A percentile compares a stretch with the other conserved stretches of the same genome.
Conservation (phyloP, 2,888 invertebrate genomes). For the Leptinotarsa rubiginosa region DNA sequence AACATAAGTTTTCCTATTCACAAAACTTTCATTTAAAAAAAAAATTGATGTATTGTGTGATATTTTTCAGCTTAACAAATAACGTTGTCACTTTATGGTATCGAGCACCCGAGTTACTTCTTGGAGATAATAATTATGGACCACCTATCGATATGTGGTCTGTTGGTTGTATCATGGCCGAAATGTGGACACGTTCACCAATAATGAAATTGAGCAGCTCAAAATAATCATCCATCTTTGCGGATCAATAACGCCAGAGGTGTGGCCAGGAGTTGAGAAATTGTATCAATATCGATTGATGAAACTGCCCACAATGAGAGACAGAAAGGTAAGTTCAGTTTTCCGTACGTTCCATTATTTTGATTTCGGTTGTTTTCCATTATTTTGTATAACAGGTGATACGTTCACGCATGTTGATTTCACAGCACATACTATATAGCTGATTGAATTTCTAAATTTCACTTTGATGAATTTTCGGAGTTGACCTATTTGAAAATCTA, state of each 20-base stretch:
- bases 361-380: too few relatives aligned
- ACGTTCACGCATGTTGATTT: too few relatives aligned
- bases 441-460: too few relatives aligned
- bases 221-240: conserved; percentile 95
- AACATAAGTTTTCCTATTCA: too few relatives aligned
- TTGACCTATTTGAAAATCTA: too few relatives aligned
- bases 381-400: too few relatives aligned
- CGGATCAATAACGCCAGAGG: conserved; percentile 92
- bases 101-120: conserved; percentile 76
- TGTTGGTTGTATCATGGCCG: conserved; percentile 99
- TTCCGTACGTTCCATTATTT: neutral
- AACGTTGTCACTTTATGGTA: conserved; percentile 98
- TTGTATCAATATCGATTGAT: conserved; percentile 89
- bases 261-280: conserved; percentile 94
- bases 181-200: conserved; percentile 97
- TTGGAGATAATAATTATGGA: conserved; percentile 93
- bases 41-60: too few relatives aligned
- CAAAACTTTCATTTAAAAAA: too few relatives aligned
- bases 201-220: conserved; percentile 96
- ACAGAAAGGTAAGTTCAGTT: conserved; percentile 74
- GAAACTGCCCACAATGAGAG: conserved; percentile 88
- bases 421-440: too few relatives aligned
- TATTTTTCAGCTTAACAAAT: conserved; percentile 88
- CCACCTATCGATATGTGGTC: conserved; percentile 98
- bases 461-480: too few relatives aligned